Base-by-base conservation (phyloP, 2,113 vertebrate species). In the Panurus biarmicus region DNA sequence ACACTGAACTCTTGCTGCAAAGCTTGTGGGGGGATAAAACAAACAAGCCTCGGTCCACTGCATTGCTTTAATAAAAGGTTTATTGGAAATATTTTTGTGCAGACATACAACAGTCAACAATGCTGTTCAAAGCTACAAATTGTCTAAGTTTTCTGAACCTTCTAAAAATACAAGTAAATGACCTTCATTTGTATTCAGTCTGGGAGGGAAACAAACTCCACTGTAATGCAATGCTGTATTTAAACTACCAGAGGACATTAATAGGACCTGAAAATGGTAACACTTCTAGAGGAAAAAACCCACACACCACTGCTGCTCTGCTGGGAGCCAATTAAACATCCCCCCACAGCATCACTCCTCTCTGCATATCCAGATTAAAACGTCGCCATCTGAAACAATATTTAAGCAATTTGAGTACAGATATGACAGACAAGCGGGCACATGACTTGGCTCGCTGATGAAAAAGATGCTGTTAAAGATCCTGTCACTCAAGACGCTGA, bases 301-400 rank as follows among this genome's bases (percentile, higher is more conserved):
- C 85, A 42, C 78, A 77, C 65, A 73, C 89, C 73, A 85, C 33
- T 60, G 36, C 72, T 76, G 76, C 96, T 97, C 97, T 97, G 95
- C 96, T 97, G 97, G 97, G 97, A 98, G 96, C 94, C 96, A 98
- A 97, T 98, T 97, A 97, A 96, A 96, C 44, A 42, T 94, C 77
- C 88, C 95, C 95, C 82, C 95, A 73, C 90, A 90, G 95, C 95
- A 86, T 23, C 22, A n/a, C 90, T 90, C 58, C 74, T 62, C 77
- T 94, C 95, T 95, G 92, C 87, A 94, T 87, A 97, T 38, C 93
- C 95, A 97, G 93, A 97, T 93, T 94, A 95, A 97, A 97, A 95
- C 15, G 70, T 96, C 85, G 86, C 86, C 57, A 85, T 96, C 58
- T 76, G 93, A 96, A 95, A 97, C 82, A 93, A 87, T 94, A 94